Percentiles rank a stretch among this genome's conserved stretches.
phyloP scores from a whole-genome alignment of 1,140 invertebrate genomes.

The Drosophila repleta region DNA sequence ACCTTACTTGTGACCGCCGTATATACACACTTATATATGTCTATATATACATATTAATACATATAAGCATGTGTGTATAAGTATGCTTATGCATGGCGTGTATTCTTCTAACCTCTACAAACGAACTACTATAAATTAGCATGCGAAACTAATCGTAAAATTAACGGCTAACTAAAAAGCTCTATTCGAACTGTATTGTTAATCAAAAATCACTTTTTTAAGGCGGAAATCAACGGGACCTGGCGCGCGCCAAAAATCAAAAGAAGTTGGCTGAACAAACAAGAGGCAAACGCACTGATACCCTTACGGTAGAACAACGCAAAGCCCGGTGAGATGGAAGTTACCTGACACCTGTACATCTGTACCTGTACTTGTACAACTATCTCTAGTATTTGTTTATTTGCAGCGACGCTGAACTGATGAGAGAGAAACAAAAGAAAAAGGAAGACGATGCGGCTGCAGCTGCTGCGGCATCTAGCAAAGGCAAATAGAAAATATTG shows the following conservation, averaged over 20 bases:
- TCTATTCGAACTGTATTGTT: background rate
- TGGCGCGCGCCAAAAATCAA: conserved; percentile 91
- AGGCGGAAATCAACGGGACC: conserved; percentile 94
- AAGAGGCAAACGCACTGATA: conserved; percentile 88
- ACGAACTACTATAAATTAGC: background rate
- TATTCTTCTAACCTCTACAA: conserved; percentile 32
- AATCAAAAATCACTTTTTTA: conserved; percentile 23
- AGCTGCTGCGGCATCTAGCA: conserved; percentile 56
- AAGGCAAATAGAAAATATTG: conserved; percentile 51
- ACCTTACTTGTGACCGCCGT: background rate
- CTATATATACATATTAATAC: background rate
- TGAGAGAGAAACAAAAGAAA: conserved; percentile 91
- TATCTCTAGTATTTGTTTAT: background rate
- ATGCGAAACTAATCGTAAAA: conserved; percentile 10
- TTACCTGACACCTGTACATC: background rate
- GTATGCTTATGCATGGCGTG: conserved; percentile 6
- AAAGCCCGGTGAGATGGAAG: conserved; percentile 88
- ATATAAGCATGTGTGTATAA: background rate
- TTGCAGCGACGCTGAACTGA: conserved; percentile 91
- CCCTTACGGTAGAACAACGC: conserved; percentile 90
- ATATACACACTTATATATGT: background rate
- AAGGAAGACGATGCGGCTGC: conserved; percentile 85
- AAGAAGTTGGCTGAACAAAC: conserved; percentile 90
- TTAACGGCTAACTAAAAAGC: background rate
- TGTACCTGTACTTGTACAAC: background rate